A percentile compares a stretch with the other conserved stretches of the same genome.
Conservation (phyloP, 2,797 vertebrate species). For the Ibycter americanus region DNA sequence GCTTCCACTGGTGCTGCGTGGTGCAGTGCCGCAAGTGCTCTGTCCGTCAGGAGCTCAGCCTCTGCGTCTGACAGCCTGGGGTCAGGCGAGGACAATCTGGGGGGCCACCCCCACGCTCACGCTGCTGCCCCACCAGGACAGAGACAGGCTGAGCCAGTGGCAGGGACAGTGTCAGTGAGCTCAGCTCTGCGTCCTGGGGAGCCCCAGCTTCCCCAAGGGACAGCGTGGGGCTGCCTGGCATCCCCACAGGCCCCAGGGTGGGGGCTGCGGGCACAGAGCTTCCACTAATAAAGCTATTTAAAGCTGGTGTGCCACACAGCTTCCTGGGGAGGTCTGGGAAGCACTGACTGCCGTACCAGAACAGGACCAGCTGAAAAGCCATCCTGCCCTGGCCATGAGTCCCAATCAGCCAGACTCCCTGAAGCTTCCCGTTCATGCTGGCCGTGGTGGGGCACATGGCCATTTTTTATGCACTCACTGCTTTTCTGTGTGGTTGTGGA, state of each 20-base stretch:
- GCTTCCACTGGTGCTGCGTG: slow-evolving; percentile 98
- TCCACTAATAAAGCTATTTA: slow-evolving; percentile 69
- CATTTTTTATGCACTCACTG: not conserved
- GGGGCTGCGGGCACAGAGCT: not conserved
- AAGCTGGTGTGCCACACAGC: not conserved
- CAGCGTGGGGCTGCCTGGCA: not conserved
- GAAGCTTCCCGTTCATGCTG: not conserved
- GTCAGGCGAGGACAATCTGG: not conserved
- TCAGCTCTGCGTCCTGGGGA: rapidly evolving
- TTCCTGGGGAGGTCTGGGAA: slow-evolving; percentile 34
- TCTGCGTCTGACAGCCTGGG: slow-evolving; percentile 83
- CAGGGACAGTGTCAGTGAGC: not conserved
- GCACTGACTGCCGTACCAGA: rapidly evolving
- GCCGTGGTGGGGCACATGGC: not conserved
- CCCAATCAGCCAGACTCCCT: rapidly evolving
- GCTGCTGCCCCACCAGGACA: not conserved
- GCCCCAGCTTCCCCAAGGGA: not conserved
- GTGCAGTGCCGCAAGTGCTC: slow-evolving; percentile 97
- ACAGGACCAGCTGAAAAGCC: rapidly evolving
- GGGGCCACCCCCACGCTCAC: not conserved
- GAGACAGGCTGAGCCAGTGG: not conserved
- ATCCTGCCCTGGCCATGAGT: rapidly evolving
- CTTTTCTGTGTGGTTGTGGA: not conserved
- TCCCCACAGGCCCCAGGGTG: rapidly evolving
- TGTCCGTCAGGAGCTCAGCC: slow-evolving; percentile 91